Conservation (phyloP, 2,113 vertebrate genomes). For the Pelecanus crispus region DNA sequence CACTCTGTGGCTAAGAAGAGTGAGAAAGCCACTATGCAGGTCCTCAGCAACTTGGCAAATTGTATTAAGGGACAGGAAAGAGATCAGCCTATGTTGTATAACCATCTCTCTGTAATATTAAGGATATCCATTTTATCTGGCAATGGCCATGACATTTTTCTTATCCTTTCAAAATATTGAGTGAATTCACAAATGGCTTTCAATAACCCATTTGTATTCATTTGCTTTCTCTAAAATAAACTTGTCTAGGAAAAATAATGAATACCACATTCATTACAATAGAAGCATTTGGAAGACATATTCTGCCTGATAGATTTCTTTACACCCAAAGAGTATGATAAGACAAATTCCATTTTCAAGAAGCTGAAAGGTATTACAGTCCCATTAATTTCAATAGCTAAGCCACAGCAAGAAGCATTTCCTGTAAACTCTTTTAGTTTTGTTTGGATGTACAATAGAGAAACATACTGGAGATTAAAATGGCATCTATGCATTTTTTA, state of each 20-base stretch:
- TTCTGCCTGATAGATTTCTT: neutral
- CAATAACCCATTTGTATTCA: constrained; percentile 11
- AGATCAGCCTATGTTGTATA: neutral
- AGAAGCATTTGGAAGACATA: neutral
- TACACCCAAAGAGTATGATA: neutral
- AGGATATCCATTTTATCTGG: neutral
- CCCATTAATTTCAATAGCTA: neutral
- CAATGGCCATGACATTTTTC: constrained; percentile 14
- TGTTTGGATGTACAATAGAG: neutral
- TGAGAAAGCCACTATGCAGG: neutral
- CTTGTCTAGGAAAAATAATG: constrained; percentile 29
- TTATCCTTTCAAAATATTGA: constrained; percentile 24
- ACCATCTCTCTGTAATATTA: neutral
- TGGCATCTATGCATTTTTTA: neutral
- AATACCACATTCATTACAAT: neutral
- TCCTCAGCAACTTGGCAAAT: neutral
- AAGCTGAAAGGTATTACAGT: neutral
- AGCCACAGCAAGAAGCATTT: neutral
- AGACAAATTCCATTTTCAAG: constrained; percentile 18
- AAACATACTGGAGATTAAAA: constrained; percentile 15
- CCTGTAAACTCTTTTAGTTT: neutral
- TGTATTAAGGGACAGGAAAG: neutral
- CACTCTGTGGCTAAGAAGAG: neutral
- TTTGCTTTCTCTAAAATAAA: constrained; percentile 28
- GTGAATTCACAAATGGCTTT: neutral